Evolutionary conservation across 2,888 invertebrate species (phyloP), one percentile per base, ranked within the genome.

Genomic region (Lochmaea capreae): DNA sequence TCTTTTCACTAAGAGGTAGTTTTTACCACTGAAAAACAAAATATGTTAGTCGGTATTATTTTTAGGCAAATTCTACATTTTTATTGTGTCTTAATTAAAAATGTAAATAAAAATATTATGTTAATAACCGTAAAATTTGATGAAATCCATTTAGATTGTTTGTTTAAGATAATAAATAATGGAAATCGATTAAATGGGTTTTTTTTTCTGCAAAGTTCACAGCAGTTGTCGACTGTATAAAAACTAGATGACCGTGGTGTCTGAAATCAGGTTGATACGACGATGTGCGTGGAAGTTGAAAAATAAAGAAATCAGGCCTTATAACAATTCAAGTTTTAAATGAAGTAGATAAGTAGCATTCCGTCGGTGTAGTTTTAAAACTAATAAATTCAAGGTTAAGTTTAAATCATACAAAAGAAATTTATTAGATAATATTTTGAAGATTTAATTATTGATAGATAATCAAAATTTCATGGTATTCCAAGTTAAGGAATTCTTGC

Each of bases 171-270:
- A n/a, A 49, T 49, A n/a, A 49, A 49, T n/a, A 49, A 49, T 14
- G 46, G 10, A 1, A 52, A 52, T 4, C 52, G 5, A 52, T 52
- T 6, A 8, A 49, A 4, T 14, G 11, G 14, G 3, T 16, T n/a
- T 52, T 3, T n/a, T n/a, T 52, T 52, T 52, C n/a, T 52, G n/a
- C 52, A 52, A 52, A n/a, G 14, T n/a, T 52, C 52, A 16, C 52
- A 52, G 52, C n/a, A n/a, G 52, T 52, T 14, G 14, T n/a, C 0
- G 11, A 6, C 14, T 1, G 6, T 5, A 14, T 52, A 52, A 52
- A 52, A 52, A 52, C 52, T 52, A 52, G 52, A 49, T 49, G 49
- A 49, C 49, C 49, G n/a, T 49, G 49, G 49, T n/a, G 49, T 14
- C 49, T 49, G n/a, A n/a, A 49, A 49, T 49, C 49, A 49, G n/a